phyloP scores from a whole-genome alignment of 2,113 vertebrate species.

The Xenopus laevis region DNA sequence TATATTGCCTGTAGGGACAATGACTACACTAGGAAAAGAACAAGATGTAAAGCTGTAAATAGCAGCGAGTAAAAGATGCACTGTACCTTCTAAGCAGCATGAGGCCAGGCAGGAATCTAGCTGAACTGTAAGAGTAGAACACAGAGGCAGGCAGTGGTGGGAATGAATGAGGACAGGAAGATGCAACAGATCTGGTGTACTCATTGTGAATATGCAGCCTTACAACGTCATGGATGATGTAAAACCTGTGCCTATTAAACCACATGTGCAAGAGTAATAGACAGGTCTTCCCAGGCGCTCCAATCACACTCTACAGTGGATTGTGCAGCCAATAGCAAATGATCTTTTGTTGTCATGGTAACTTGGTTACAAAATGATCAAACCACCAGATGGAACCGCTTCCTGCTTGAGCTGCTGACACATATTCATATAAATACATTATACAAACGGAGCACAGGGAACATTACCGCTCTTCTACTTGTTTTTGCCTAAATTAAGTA shows the following conservation, averaged over 20 bases:
- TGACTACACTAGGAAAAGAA: no score
- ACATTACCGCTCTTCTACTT: no score
- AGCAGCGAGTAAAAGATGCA: background rate
- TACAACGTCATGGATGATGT: conserved; percentile 24
- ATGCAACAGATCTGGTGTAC: no score
- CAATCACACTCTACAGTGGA: conserved; percentile 18
- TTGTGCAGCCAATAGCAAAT: conserved; percentile 1
- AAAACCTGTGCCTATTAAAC: background rate
- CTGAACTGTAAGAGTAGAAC: no score
- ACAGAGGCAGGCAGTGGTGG: no score
- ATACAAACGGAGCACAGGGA: no score
- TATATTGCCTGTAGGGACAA: no score
- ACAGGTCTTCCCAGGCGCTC: conserved; percentile 18
- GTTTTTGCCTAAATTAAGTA: no score
- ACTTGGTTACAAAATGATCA: conserved; percentile 30
- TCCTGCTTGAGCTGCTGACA: background rate
- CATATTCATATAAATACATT: no score
- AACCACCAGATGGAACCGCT: conserved; percentile 4
- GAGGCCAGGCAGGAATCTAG: background rate
- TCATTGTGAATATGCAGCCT: conserved; percentile 19
- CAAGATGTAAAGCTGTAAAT: no score
- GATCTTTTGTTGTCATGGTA: conserved; percentile 36
- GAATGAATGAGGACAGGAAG: no score
- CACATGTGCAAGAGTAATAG: background rate
- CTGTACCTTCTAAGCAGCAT: conserved; percentile 60